phyloP scores from a whole-genome alignment of 2,888 invertebrate species.

The Thecocarcelia acutangulata region DNA sequence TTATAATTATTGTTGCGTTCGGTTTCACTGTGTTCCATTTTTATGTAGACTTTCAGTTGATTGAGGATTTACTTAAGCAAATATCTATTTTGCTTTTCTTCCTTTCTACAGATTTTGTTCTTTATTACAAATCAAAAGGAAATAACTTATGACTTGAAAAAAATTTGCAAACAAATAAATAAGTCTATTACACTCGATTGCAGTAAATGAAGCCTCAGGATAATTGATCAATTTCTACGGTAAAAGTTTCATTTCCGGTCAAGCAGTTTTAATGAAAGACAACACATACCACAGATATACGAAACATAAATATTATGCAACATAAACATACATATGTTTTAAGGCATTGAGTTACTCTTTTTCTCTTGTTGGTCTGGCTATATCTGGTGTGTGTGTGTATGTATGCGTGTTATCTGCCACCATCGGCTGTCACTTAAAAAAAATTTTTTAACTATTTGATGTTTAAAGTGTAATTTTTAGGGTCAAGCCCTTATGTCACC shows the following conservation, averaged over 20 bases:
- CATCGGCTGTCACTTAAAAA: conserved; percentile 29
- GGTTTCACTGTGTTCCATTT: not conserved
- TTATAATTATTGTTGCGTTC: too few relatives aligned
- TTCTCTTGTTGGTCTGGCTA: conserved; percentile 37
- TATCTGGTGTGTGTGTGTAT: too few relatives aligned
- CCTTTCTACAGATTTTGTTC: not conserved
- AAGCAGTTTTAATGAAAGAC: conserved; percentile 39
- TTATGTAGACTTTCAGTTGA: conserved; percentile 18
- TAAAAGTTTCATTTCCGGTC: conserved; percentile 62
- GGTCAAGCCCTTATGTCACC: conserved; percentile 57
- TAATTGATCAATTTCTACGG: conserved; percentile 55
- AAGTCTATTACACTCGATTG: conserved; percentile 1
- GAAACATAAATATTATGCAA: not conserved
- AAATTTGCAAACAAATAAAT: conserved; percentile 24
- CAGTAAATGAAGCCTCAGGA: conserved; percentile 61
- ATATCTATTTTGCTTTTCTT: conserved; percentile 12
- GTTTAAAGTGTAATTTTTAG: conserved; percentile 7
- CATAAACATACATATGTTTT: conserved; percentile 39
- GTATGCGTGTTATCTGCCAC: conserved; percentile 52
- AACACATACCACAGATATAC: not conserved
- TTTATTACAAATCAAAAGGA: conserved; percentile 49
- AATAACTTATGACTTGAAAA: conserved; percentile 37
- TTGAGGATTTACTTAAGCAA: conserved; percentile 34
- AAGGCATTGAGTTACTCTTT: not conserved
- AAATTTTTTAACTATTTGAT: conserved; percentile 3